These are phyloP conservation scores for Macrotis lagotis DNA, from an alignment of 2,113 vertebrate species.

Conservation along the genomic window DNA sequence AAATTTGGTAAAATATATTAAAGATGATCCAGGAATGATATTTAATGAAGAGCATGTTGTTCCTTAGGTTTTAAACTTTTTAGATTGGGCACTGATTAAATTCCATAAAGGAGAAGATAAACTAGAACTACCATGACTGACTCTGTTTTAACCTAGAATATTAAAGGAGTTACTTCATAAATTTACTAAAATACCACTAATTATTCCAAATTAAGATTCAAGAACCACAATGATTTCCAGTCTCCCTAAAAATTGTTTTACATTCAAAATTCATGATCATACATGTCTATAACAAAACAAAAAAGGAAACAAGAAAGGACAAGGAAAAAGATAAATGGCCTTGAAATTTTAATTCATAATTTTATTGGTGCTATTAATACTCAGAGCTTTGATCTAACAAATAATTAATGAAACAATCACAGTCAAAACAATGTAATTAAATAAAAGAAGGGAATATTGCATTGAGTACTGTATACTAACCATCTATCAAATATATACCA, in stretches of 20 bases:
- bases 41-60: not conserved
- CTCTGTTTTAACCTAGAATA: not conserved
- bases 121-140: not conserved
- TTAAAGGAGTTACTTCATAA: constrained; percentile 15
- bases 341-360: constrained; percentile 27
- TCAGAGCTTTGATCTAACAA: constrained; percentile 17
- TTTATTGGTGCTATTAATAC: constrained; percentile 32
- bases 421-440: constrained; percentile 7
- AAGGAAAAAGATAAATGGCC: constrained; percentile 26
- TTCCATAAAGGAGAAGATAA: constrained; percentile 29
- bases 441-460: constrained; percentile 11
- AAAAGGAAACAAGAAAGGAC: not conserved
- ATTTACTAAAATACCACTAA: not conserved
- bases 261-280: not conserved
- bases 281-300: not conserved
- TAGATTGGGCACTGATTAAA: constrained; percentile 18
- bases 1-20: not conserved
- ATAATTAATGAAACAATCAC: constrained; percentile 12
- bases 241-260: not conserved
- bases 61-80: constrained; percentile 26
- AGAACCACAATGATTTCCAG: constrained; percentile 31
- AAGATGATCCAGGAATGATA: not conserved
- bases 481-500: constrained; percentile 27
- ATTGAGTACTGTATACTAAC: constrained; percentile 11
- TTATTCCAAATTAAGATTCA: not conserved